phyloP scores from a whole-genome alignment of 2,797 vertebrate species.

The Falco concolor region DNA sequence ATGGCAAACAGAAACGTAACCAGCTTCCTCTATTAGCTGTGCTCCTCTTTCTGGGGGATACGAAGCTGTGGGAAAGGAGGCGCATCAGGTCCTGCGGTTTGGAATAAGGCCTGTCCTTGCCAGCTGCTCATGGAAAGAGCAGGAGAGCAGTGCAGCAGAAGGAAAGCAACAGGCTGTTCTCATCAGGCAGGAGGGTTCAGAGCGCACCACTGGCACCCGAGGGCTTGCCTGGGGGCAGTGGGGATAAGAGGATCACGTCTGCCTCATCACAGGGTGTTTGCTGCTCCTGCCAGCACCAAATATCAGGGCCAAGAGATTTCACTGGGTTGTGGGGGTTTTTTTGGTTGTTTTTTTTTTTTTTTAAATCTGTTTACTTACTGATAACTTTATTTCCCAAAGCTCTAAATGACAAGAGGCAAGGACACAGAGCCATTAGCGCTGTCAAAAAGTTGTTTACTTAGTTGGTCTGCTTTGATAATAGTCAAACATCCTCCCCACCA shows the following conservation, averaged over 20 bases:
- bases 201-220: accelerated
- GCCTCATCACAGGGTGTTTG: not conserved
- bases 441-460: not conserved
- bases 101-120: not conserved
- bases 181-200: not conserved
- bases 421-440: not conserved
- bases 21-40: not conserved
- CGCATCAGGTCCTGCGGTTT: not conserved
- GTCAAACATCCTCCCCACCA: not conserved
- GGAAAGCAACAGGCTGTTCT: not conserved
- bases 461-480: not conserved
- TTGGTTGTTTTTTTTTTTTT: too few relatives aligned
- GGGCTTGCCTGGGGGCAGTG: not conserved
- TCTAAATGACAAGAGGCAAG: not conserved
- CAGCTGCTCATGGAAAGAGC: not conserved
- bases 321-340: not conserved
- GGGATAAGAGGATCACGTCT: not conserved
- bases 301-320: not conserved
- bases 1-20: not conserved
- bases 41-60: not conserved
- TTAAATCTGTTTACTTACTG: not conserved
- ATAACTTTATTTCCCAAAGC: not conserved
- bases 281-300: not conserved
- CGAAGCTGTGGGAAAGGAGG: too few relatives aligned
- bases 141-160: not conserved